Base-by-base conservation (phyloP, 1,140 invertebrate genomes). In the Tetragonula clypearis region DNA sequence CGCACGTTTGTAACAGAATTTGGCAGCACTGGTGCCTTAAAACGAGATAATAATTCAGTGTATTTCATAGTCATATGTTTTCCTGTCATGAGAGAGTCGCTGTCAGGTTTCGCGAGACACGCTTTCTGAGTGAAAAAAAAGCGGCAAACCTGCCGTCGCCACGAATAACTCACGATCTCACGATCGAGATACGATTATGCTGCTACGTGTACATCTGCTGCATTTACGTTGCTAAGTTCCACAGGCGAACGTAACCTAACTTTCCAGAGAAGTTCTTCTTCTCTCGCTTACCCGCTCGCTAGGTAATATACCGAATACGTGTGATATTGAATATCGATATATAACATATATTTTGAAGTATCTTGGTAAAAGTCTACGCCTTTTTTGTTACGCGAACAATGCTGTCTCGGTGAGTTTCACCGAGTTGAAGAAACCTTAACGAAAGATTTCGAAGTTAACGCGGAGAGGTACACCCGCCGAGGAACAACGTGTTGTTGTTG, bases 51-150 rank as follows among this genome's bases (percentile, higher is more conserved):
- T 56, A 77, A 62, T 79, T 88, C 68, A 58, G 71, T 74, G 74
- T 21, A 80, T 82, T 84, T 86, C 76, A 69, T 74, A 87, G 86
- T 90, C 89, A 88, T 86, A 88, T 88, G 89, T 88, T 90, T 88
- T 86, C 55, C 55, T 74, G 60, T 80, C 55, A 66, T 76, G 62
- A 74, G 65, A n/a, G 69, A 11, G 56, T n/a, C 66, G 69, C 88
- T 88, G 88, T 90, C 88, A 86, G 77, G 83, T 77, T 88, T 88
- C 26, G 74, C 60, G 65, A 69, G 1, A 30, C 30, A 84, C 58
- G 72, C 74, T 66, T 15, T 30, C 1, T 72, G 49, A 55, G 35
- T 60, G 23, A 17, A 17, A 41, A 78, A n/a, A n/a, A n/a, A n/a
- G n/a, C 41, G 17, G 0, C 30, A 17, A 49, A 55, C 9, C 35